phyloP scores from a whole-genome alignment of 2,797 vertebrate species.

The Valencia hispanica region DNA sequence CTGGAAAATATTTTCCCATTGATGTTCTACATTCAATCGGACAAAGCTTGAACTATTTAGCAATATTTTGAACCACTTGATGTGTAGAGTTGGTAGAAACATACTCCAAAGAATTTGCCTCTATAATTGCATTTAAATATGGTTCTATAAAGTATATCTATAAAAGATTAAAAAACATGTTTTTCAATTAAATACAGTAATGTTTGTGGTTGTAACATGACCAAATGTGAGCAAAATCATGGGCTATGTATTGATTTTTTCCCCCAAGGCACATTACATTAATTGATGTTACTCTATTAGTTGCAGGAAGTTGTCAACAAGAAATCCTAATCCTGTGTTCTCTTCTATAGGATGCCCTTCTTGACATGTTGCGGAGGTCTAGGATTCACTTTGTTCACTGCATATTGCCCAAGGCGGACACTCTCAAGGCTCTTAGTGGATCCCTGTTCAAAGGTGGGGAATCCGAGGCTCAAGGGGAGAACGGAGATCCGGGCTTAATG shows the following conservation, averaged over 20 bases:
- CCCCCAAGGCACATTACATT: neutral
- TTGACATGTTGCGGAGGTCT: constrained; percentile 94
- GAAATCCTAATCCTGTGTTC: constrained; percentile 30
- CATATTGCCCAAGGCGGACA: constrained; percentile 89
- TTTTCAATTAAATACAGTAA: neutral
- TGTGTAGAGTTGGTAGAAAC: neutral
- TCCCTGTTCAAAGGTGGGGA: constrained; percentile 84
- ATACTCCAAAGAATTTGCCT: neutral
- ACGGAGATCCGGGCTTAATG: constrained; percentile 88
- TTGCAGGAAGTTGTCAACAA: constrained; percentile 5
- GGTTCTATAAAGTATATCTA: neutral
- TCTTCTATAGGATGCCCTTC: constrained; percentile 88
- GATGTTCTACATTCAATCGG: neutral
- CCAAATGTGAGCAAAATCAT: neutral
- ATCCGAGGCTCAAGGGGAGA: constrained; percentile 84
- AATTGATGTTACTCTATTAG: constrained; percentile 3
- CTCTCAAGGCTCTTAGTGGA: constrained; percentile 77
- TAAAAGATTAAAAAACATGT: neutral
- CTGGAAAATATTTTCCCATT: neutral
- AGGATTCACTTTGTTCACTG: constrained; percentile 96
- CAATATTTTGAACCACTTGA: neutral
- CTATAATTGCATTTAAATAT: neutral
- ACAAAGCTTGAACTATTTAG: neutral
- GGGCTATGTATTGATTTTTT: neutral
- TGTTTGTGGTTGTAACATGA: neutral